Evolutionary conservation across 2,888 invertebrate genomes (phyloP).

Genomic region (Pandemis cinnamomeana): DNA sequence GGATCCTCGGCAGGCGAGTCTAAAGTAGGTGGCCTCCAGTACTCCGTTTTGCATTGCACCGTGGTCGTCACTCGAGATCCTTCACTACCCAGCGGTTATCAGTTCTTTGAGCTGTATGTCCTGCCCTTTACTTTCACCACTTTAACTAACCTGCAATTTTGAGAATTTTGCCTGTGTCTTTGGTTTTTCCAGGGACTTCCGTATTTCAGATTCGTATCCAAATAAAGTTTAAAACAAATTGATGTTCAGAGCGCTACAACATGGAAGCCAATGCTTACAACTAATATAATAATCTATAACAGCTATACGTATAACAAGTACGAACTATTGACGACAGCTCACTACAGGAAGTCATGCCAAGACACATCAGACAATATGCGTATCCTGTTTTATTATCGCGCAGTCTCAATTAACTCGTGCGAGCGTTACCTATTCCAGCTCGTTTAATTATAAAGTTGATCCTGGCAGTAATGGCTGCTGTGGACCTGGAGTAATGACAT

Average conservation of each 20-base stretch:
- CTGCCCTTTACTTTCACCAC: too few relatives aligned
- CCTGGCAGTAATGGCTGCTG: constrained; percentile 38
- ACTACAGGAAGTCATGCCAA: constrained; percentile 32
- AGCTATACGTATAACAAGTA: not conserved
- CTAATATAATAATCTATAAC: not conserved
- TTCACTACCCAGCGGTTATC: too few relatives aligned
- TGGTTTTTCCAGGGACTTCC: too few relatives aligned
- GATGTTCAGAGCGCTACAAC: not conserved
- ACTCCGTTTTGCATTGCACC: too few relatives aligned
- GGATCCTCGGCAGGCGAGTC: too few relatives aligned
- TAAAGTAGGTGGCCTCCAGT: too few relatives aligned
- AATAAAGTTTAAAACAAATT: not conserved
- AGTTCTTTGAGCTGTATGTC: too few relatives aligned
- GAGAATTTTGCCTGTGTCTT: too few relatives aligned
- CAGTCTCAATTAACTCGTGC: constrained; percentile 29
- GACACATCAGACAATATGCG: constrained; percentile 27
- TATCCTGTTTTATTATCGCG: constrained; percentile 38
- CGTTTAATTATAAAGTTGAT: constrained; percentile 42
- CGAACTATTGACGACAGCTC: constrained; percentile 5
- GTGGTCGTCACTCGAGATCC: too few relatives aligned
- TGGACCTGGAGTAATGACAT: constrained; percentile 47
- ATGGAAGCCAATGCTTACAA: not conserved
- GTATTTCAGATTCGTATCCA: not conserved
- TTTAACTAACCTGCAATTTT: too few relatives aligned
- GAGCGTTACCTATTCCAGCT: constrained; percentile 34